Base-by-base conservation (phyloP, 2,797 vertebrate genomes). In the Chrysocyon brachyurus region DNA sequence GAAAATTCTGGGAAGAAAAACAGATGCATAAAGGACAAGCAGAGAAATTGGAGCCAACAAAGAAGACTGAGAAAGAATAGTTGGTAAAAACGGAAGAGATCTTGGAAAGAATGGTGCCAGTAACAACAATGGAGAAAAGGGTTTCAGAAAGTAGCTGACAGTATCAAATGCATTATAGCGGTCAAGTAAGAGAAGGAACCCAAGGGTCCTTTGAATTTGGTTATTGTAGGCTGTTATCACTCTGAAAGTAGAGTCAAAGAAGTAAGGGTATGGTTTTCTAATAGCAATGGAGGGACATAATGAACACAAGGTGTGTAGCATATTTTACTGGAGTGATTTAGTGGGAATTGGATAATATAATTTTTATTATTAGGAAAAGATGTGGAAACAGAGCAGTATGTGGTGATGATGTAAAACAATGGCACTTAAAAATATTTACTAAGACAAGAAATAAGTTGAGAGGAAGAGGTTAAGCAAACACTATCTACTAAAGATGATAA, bases 401-500 rank as follows among this genome's bases (percentile, higher is more conserved):
- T 75, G 21, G n/a, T 66, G 2, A 49, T 66, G 12, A 2, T 82
- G 0, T 66, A 96, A 87, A 97, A 61, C 61, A 85, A 90, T 3
- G 49, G 31, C 46, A 72, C 21, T 86, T 84, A 79, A 73, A 72
- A 79, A 61, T 83, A 12, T 87, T 93, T 95, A 83, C 78, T 88
- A 54, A 96, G 61, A 84, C 3, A 92, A 94, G 4, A 2, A 84
- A 14, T 36, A 14, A 87, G 12, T 91, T 81, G 79, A 82, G 15
- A 96, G 36, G 24, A 96, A 96, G 15, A 85, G 7, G 19, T 73
- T 31, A 88, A 95, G 63, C 40, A 91, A 94, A 73, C 54, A 15
- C 24, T 78, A 59, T 83, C 72, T 12, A 78, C 36, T 87, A 84
- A n/a, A 75, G n/a, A 82, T 56, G 66, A 84, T 36, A 90, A 89